A percentile compares a stretch with the other conserved stretches of the same genome.
These are phyloP conservation scores for Sebastes minor DNA, from an alignment of 2,797 vertebrate species.

Conservation along the genomic window DNA sequence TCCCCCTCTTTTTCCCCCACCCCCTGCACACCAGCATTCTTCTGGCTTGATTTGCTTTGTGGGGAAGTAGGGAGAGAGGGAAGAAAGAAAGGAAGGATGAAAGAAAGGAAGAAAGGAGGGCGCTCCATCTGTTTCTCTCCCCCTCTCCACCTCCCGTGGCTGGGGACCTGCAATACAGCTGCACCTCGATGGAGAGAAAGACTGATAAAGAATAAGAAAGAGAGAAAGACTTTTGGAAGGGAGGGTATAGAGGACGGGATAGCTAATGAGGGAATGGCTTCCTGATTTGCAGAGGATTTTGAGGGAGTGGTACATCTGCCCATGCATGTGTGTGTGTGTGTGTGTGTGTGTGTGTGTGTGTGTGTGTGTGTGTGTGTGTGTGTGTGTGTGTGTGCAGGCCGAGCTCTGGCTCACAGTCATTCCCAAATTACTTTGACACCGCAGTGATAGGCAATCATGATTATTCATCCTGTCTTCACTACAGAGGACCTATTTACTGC, in stretches of 20 bases:
- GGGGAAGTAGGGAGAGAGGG: constrained; percentile 25
- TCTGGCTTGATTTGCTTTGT: constrained; percentile 67
- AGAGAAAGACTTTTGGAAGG: not conserved
- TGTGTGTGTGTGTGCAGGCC: not conserved
- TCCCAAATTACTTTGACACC: constrained; percentile 68
- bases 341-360: not conserved
- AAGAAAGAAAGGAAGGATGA: constrained; percentile 21
- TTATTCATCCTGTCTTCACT: constrained; percentile 67
- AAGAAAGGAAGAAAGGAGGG: constrained; percentile 44
- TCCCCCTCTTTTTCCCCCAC: not conserved
- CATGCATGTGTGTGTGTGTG: not conserved
- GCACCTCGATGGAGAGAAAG: constrained; percentile 37
- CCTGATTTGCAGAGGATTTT: constrained; percentile 49
- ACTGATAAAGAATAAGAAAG: constrained; percentile 15
- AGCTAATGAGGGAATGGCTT: constrained; percentile 51
- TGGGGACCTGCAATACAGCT: constrained; percentile 59
- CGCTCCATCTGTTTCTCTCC: constrained; percentile 39
- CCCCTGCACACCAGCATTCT: constrained; percentile 51
- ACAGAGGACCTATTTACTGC: constrained; percentile 71
- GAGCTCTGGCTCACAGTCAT: constrained; percentile 37
- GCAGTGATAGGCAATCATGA: constrained; percentile 71
- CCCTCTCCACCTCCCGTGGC: constrained; percentile 15
- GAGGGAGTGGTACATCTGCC: constrained; percentile 41
- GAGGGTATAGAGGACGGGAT: constrained; percentile 18
- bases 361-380: not conserved